Conservation (phyloP, 2,888 invertebrate genomes). For the Drosophila algonquin region DNA sequence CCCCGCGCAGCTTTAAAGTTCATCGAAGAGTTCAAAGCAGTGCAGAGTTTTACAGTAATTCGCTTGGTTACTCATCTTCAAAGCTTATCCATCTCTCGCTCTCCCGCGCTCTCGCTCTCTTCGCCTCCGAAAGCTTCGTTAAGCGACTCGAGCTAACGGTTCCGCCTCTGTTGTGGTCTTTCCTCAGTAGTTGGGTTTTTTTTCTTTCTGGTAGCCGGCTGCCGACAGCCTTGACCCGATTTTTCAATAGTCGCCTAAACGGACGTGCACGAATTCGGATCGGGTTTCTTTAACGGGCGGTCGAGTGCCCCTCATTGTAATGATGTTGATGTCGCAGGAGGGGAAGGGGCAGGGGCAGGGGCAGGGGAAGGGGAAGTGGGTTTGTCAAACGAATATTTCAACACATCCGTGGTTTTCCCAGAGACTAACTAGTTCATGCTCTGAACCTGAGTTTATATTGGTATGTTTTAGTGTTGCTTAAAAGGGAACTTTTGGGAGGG, state of each 20-base stretch:
- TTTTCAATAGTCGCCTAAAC: constrained; percentile 52
- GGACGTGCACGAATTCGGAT: constrained; percentile 61
- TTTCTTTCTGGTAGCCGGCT: constrained; percentile 20
- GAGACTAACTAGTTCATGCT: neutral
- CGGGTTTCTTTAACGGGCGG: constrained; percentile 28
- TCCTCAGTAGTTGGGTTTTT: constrained; percentile 25
- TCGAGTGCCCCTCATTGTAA: constrained; percentile 13
- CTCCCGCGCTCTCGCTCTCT: neutral
- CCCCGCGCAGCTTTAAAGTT: constrained; percentile 23
- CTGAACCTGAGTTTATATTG: too few species aligned
- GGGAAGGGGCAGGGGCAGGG: too few species aligned
- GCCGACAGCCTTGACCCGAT: constrained; percentile 71
- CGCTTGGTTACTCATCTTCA: constrained; percentile 38
- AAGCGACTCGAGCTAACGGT: constrained; percentile 8
- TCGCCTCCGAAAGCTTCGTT: constrained; percentile 18
- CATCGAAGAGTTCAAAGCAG: constrained; percentile 41
- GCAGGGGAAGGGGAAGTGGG: too few species aligned
- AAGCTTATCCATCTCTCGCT: neutral
- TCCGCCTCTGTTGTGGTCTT: constrained; percentile 17
- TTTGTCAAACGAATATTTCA: neutral
- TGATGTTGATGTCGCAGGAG: neutral
- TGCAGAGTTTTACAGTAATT: constrained; percentile 38
- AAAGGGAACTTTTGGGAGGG: too few species aligned
- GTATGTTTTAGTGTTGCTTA: too few species aligned
- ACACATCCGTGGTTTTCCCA: neutral